Evolutionary conservation across 2,113 vertebrate genomes (phyloP), one percentile per base, ranked within the genome.

Genomic region (Salminus brasiliensis): DNA sequence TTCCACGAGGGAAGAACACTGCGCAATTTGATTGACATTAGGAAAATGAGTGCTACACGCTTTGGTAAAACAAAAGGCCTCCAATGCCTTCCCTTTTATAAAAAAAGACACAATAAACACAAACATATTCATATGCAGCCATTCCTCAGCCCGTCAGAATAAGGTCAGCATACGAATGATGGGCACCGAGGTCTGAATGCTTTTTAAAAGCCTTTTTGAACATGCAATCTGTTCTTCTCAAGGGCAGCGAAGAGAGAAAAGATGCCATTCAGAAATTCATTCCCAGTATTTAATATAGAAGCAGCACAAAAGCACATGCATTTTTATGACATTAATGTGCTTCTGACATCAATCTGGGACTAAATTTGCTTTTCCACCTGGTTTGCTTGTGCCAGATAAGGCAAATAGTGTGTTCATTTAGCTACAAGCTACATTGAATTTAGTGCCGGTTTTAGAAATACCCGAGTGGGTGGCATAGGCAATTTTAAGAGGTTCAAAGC

Each of bases 111-210:
- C 29, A 70, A 10, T n/a, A 32, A 2, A 23, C 25, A n/a, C 7
- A 4, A 36, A 23, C 75, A 59, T 4, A 59, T 62, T 71, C 49
- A 12, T 30, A 71, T 47, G 53, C 76, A 70, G 53, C 8, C 67
- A n/a, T 47, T 49, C 23, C 45, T 59, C 52, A 25, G 34, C 67
- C 29, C 34, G 43, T 27, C 52, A 13, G n/a, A 16, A 39, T n/a
- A 78, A 78, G 67, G 76, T 70, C 67, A 62, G 53, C 32, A 39
- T 32, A 70, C 62, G 76, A 78, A 36, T 39, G 67, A 71, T 70
- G 39, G 30, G 29, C 30, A 27, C 45, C 66, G 13, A n/a, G 3
- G 11, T 3, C 0, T 36, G n/a, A 49, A 25, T 43, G 11, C 23
- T 21, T 43, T 32, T 2, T 10, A 66, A 36, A 66, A 25, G 52